These are phyloP conservation scores for Spinibarbus caldwelli DNA, from an alignment of 2,797 vertebrate species.

Conservation along the genomic window DNA sequence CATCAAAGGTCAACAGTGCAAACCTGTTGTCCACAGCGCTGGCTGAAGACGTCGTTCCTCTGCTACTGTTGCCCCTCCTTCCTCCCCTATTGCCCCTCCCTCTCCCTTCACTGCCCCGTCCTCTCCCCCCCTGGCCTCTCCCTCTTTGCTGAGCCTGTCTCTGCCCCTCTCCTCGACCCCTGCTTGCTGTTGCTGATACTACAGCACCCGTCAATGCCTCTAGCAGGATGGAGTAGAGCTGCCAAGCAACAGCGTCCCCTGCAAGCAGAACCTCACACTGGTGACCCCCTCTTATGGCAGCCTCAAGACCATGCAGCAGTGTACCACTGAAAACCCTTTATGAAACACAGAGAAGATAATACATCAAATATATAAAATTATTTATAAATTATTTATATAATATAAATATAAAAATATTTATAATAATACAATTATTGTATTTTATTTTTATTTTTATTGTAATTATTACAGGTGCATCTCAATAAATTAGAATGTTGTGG, in stretches of 20 bases:
- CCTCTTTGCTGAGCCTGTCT: conserved; percentile 23
- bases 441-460: too few relatives aligned
- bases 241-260: conserved; percentile 54
- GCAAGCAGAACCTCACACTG: conserved; percentile 66
- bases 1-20: conserved; percentile 70
- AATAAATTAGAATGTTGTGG: too few relatives aligned
- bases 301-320: conserved; percentile 74
- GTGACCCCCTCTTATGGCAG: conserved; percentile 66
- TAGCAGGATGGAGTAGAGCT: conserved; percentile 72
- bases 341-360: background rate
- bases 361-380: too few relatives aligned
- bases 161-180: conserved; percentile 42
- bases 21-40: conserved; percentile 75
- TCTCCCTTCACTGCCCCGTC: conserved; percentile 34
- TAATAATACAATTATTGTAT: too few relatives aligned
- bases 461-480: too few relatives aligned
- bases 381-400: too few relatives aligned
- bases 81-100: conserved; percentile 23
- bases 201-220: conserved; percentile 56
- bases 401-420: too few relatives aligned
- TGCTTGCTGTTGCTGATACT: conserved; percentile 42
- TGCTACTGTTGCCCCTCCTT: conserved; percentile 33
- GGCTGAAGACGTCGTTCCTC: background rate
- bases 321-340: conserved; percentile 79
- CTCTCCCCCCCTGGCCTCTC: conserved; percentile 53